Base-by-base conservation (phyloP, 2,113 vertebrate genomes). In the Megaleporinus macrocephalus region DNA sequence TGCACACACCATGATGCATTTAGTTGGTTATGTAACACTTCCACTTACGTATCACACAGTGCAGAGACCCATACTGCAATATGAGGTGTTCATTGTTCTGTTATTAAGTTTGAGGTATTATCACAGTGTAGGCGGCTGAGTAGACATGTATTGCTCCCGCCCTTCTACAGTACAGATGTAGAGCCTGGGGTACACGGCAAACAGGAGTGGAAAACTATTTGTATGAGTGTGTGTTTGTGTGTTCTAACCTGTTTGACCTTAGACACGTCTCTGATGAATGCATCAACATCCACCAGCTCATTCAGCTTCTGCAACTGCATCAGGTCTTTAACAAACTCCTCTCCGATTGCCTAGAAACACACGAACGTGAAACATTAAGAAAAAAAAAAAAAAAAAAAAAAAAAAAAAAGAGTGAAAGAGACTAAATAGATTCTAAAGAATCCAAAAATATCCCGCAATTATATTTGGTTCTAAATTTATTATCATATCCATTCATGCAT, bases 211-310 rank as follows among this genome's bases (percentile, higher is more conserved):
- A 7, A 22, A 7, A n/a, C n/a, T n/a, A n/a, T n/a, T n/a, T 6
- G 22, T 3, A 1, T 16, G 16, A 9, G 73, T 59, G 30, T 41
- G 65, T n/a, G 53, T 10, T 14, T 81, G 62, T 53, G 47, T 41
- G n/a, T 70, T 77, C 81, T 84, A 86, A 98, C 98, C 97, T 99
- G 97, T 88, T 99, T 99, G 70, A 97, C 95, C 82, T 96, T 97
- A 55, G 96, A 86, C 0, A 99, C 83, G 61, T 98, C 96, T 0
- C 95, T 89, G 85, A 99, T 95, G 89, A 99, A 96, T 51, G 92
- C 10, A 0, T 91, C 93, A 0, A 97, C 90, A 0, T 96, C 91
- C 72, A 96, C 93, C 16, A 96, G 94, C 69, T 91, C 84, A 0
- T 95, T 94, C 4, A 99, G 93, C 88, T 95, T 95, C 0, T 72